Evolutionary conservation across 1,140 invertebrate species (phyloP), one percentile per base, ranked within the genome.

Genomic region (Hydropsyche tenuis): DNA sequence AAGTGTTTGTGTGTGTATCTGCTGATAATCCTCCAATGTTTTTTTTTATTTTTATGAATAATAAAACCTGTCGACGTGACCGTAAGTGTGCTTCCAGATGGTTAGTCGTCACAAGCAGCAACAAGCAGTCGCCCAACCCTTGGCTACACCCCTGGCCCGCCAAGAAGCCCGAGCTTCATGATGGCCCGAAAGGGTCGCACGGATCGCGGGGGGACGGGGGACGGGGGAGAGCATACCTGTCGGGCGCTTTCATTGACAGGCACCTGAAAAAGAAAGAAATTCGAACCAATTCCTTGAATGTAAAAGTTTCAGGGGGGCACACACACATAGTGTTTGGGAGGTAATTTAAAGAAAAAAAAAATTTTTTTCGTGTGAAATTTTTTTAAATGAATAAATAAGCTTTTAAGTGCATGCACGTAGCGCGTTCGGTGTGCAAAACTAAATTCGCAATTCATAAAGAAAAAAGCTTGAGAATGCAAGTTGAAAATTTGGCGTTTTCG

Each of bases 171-270:
- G 77, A 79, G 80, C 80, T 80, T 81, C 83, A 81, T 80, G 78
- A 80, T 80, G 79, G 79, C 81, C 79, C 79, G 78, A 81, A 81
- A 81, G 81, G 81, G 81, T 69, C 69, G 64, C 63, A 60, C 20
- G 56, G 65, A 56, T 62, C 64, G 56, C 63, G 82, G 79, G 78
- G 78, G 74, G 79, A 77, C 80, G 82, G 78, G 79, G 78, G 81
- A 37, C 81, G 78, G 80, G 81, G 82, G 79, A 79, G 83, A 83
- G 82, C 84, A 86, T 89, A 89, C 87, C 87, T 89, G 85, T 89
- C 87, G 83, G 87, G 87, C 86, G 87, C 87, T 87, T 89, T 89
- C 86, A 88, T 88, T 86, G 87, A 89, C 87, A 89, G 87, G 87
- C 87, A 89, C 87, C 87, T 89, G 87, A 86, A 89, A 89, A 88